Percentiles rank a stretch among this genome's conserved stretches.
Evolutionary conservation across 1,140 invertebrate genomes (phyloP).

Genomic region (Diorhabda carinulata): DNA sequence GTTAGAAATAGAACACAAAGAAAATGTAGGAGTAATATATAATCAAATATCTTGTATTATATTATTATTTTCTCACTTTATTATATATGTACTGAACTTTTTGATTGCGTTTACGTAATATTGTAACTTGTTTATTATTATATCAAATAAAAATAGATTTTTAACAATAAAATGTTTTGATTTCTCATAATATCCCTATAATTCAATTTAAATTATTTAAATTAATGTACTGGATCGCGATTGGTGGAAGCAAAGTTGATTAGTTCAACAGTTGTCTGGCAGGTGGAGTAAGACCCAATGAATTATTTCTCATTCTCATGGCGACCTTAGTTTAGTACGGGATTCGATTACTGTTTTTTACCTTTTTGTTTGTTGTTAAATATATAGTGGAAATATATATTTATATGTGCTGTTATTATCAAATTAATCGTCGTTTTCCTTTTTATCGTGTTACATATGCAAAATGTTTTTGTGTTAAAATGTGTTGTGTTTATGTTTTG

Average conservation of each 20-base stretch:
- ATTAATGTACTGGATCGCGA: background rate
- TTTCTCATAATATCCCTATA: background rate
- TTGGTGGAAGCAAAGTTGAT: slow-evolving; percentile 19
- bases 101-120: too few relatives aligned
- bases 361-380: slow-evolving; percentile 29
- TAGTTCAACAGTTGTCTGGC: slow-evolving; percentile 38
- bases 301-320: slow-evolving; percentile 30
- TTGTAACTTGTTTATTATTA: too few relatives aligned
- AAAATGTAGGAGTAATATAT: too few relatives aligned
- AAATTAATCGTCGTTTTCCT: slow-evolving; percentile 5
- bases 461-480: slow-evolving; percentile 33
- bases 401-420: slow-evolving; percentile 11
- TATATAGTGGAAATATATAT: slow-evolving; percentile 9
- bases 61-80: too few relatives aligned
- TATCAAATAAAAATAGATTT: too few relatives aligned
- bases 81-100: too few relatives aligned
- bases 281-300: slow-evolving; percentile 30
- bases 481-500: slow-evolving; percentile 39
- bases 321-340: slow-evolving; percentile 25
- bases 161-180: too few relatives aligned
- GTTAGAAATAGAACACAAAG: too few relatives aligned
- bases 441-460: slow-evolving; percentile 20
- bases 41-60: too few relatives aligned
- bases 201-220: background rate
- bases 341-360: slow-evolving; percentile 22